Percentiles rank a stretch among this genome's conserved stretches.
phyloP scores from a whole-genome alignment of 2,113 vertebrate species.

The Bombycilla garrulus region DNA sequence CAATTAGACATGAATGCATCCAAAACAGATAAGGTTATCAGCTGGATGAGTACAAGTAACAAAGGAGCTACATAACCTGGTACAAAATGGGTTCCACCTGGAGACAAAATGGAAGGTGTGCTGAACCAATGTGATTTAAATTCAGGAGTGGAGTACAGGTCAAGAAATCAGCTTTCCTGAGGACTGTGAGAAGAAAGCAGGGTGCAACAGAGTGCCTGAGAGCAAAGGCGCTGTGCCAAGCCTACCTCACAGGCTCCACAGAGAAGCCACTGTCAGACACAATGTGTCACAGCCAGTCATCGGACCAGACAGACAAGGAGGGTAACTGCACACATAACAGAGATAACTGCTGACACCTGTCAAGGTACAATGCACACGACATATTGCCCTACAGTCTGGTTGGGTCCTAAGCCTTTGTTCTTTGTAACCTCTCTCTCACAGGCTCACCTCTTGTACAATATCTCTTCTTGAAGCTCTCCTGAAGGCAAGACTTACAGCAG shows the following conservation, averaged over 20 bases:
- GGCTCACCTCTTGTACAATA: neutral
- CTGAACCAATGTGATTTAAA: neutral
- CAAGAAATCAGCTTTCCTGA: neutral
- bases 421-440: neutral
- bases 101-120: neutral
- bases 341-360: neutral
- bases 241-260: neutral
- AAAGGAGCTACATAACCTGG: neutral
- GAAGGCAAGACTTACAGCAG: neutral
- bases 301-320: neutral
- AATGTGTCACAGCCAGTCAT: neutral
- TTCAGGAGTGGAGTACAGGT: neutral
- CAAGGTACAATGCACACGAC: neutral
- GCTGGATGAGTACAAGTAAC: neutral
- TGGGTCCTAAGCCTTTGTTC: neutral
- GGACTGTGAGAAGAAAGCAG: neutral
- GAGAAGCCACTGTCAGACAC: neutral
- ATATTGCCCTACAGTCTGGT: neutral
- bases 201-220: neutral
- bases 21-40: neutral
- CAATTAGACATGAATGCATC: neutral
- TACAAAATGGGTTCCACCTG: neutral
- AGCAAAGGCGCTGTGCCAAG: neutral
- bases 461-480: neutral
- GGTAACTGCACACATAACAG: neutral